Evolutionary conservation across 2,113 vertebrate species (phyloP).

Genomic region (Laticauda colubrina): DNA sequence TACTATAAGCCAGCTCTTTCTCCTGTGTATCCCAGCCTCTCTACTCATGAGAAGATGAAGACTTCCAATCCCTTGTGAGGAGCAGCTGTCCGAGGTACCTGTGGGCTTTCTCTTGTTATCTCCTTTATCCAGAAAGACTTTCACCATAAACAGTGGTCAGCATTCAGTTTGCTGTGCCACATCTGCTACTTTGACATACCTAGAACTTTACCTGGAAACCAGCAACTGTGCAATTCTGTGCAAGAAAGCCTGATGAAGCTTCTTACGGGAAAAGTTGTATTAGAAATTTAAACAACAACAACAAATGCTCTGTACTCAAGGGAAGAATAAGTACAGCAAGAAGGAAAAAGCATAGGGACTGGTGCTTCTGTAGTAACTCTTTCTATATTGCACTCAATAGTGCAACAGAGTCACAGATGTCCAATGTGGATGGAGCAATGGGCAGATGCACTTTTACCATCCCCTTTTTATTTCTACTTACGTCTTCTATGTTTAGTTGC

Average conservation of each 20-base stretch:
- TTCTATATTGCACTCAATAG: not conserved
- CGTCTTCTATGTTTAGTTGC: not conserved
- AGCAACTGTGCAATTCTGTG: not conserved
- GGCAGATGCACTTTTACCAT: not conserved
- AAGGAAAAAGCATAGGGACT: not conserved
- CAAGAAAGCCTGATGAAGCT: not conserved
- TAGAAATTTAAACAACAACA: not conserved
- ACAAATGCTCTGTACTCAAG: not conserved
- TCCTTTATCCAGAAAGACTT: not conserved
- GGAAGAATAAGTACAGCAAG: not conserved
- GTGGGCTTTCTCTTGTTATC: not conserved
- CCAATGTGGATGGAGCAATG: not conserved
- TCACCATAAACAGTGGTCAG: not conserved
- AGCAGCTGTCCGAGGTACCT: not conserved
- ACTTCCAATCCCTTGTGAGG: not conserved
- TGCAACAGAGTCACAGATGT: not conserved
- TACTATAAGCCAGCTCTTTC: not conserved
- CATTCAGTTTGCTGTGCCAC: not conserved
- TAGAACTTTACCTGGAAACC: not conserved
- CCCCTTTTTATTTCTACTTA: constrained; percentile 1
- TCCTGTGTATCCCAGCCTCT: not conserved
- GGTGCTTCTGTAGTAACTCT: accelerated
- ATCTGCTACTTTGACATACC: not conserved
- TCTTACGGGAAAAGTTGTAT: not conserved
- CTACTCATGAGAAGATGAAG: not conserved